phyloP scores from a whole-genome alignment of 2,888 invertebrate species.

The Eupithecia vulgata region DNA sequence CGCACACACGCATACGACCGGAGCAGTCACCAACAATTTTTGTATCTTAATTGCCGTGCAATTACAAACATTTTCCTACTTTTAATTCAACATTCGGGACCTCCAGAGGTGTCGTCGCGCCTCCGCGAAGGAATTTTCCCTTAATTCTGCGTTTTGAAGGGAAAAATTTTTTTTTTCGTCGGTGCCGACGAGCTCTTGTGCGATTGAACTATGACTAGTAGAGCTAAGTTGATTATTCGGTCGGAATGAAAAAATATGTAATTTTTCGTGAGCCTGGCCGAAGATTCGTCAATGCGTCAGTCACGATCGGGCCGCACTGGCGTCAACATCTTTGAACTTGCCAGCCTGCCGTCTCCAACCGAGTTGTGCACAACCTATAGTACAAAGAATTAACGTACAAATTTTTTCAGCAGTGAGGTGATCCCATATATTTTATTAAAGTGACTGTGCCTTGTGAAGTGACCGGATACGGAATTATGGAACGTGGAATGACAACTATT shows the following conservation, averaged over 20 bases:
- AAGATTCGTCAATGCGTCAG: slow-evolving; percentile 82
- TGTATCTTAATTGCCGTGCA: slow-evolving; percentile 71
- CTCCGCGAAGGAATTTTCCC: slow-evolving; percentile 48
- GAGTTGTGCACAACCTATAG: slow-evolving; percentile 80
- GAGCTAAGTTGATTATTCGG: slow-evolving; percentile 81
- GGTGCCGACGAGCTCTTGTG: slow-evolving; percentile 59
- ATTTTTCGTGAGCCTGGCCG: slow-evolving; percentile 78
- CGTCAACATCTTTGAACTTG: slow-evolving; percentile 71
- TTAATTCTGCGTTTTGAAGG: slow-evolving; percentile 56
- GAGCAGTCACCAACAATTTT: slow-evolving; percentile 61
- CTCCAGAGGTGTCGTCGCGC: slow-evolving; percentile 41
- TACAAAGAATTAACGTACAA: slow-evolving; percentile 80
- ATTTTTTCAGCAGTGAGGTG: slow-evolving; percentile 78
- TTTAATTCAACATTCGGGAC: slow-evolving; percentile 49
- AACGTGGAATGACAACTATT: slow-evolving; percentile 57
- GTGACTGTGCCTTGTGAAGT: slow-evolving; percentile 77
- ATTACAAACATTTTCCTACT: slow-evolving; percentile 55
- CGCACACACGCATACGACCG: slow-evolving; percentile 65
- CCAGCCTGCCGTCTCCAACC: slow-evolving; percentile 67
- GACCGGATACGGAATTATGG: slow-evolving; percentile 57
- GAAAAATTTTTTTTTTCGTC: slow-evolving; percentile 49
- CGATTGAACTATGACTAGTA: slow-evolving; percentile 80
- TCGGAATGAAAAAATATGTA: slow-evolving; percentile 77
- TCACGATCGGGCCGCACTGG: slow-evolving; percentile 73
- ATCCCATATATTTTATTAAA: slow-evolving; percentile 60